Evolutionary conservation across 2,113 vertebrate species (phyloP), one percentile per base, ranked within the genome.

Genomic region (Clarias batrachus): DNA sequence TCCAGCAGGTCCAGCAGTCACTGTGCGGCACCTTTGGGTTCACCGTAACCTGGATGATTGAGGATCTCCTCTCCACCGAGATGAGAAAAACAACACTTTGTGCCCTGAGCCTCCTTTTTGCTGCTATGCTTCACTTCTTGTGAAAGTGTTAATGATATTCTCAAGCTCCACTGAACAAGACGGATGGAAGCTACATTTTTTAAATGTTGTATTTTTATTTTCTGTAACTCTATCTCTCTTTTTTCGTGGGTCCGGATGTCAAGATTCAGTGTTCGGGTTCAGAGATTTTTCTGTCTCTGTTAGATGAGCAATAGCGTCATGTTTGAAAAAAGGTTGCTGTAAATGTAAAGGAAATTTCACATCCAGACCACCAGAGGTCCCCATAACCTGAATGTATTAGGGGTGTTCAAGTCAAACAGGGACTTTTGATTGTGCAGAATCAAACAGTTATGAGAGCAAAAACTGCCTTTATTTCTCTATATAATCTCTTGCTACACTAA

Each of bases 351-450:
- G 21, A 52, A 1, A 65, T n/a, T 48, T 65, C 80, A 82, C 23
- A 48, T n/a, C 80, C 80, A 65, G 3, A 8, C 60, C 80, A 82
- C 60, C 80, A 82, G 80, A 82, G 60, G 80, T 37, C 80, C 23
- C 23, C 30, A 5, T 48, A 65, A 82, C 60, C 59, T 82, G 80
- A 82, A 48, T n/a, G 48, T 48, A 48, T 48, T 7, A 8, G 48
- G 48, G 48, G 48, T 48, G 48, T 48, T 48, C 48, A 48, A 48
- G 48, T 48, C 48, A 48, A 48, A 48, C 48, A 8, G 7, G 48
- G 7, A 48, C 48, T 48, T 48, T 48, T 48, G 48, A 48, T 48
- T 48, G 48, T 48, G 48, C 48, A 48, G 48, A 48, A 48, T 48
- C 48, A 48, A 48, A 8, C 6, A 48, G 48, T 8, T 48, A 48